Evolutionary conservation across 1,140 invertebrate genomes (phyloP).

Genomic region (Aphelinus certus): DNA sequence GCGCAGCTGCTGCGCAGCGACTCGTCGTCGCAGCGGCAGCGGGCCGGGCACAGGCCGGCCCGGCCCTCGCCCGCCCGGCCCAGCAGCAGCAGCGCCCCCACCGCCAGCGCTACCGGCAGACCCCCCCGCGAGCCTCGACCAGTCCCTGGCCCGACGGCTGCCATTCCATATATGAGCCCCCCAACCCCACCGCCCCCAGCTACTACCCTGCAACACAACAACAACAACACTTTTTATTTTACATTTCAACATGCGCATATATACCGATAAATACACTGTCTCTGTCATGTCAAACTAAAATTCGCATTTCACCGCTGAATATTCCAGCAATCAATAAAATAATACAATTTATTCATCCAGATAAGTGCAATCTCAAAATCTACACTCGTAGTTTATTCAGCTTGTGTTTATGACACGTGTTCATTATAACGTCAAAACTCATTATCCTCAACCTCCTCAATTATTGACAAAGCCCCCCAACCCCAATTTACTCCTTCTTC

Average conservation of each 20-base stretch:
- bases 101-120: conserved; percentile 3
- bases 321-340: too few relatives aligned
- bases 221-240: background rate
- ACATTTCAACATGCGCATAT: background rate
- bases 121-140: background rate
- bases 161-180: conserved; percentile 63
- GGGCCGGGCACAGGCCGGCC: conserved; percentile 78
- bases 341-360: too few relatives aligned
- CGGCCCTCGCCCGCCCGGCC: conserved; percentile 32
- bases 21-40: conserved; percentile 84
- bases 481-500: too few relatives aligned
- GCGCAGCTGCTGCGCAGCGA: conserved; percentile 77
- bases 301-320: too few relatives aligned
- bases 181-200: conserved; percentile 37
- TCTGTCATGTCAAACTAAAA: too few relatives aligned
- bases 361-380: too few relatives aligned
- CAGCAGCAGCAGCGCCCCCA: background rate
- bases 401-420: too few relatives aligned
- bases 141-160: conserved; percentile 41
- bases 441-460: too few relatives aligned
- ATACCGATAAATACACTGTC: background rate
- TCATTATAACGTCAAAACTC: too few relatives aligned
- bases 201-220: conserved; percentile 52
- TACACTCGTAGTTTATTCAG: too few relatives aligned
- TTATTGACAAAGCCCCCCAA: too few relatives aligned